Evolutionary conservation across 53 echinoderm and acorn worm genomes (phyloP), one percentile per base, ranked within the genome.

Genomic region (Holothuria scabra): DNA sequence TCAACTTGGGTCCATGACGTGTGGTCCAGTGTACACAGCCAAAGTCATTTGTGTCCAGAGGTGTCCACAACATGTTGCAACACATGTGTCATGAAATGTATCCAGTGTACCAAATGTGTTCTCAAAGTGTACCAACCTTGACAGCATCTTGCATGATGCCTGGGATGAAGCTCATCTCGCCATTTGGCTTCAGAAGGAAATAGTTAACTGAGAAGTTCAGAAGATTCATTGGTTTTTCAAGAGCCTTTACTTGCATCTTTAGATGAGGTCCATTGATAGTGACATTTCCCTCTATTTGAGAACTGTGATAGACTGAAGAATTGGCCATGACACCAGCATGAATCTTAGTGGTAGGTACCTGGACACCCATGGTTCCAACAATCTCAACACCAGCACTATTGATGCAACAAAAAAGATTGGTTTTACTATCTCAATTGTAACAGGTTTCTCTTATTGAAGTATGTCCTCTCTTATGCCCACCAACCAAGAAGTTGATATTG

Each of bases 221-320:
- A 70, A 97, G 94, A 86, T 90, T 89, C 80, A 94, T 87, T 62
- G 94, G 94, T 56, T 68, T 86, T 7, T 92, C 60, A 48, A 92
- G 88, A 67, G 92, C 88, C 87, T 97, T 97, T 11, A 97, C 88
- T 86, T 97, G 94, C 71, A 97, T 74, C 85, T 90, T 94, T 70
- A 97, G 78, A 79, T 85, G 90, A 8, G 94, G 20, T 9, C 94
- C 92, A 52, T 91, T 87, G 20, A 94, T 63, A 80, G 97, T 94
- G 79, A 97, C 56, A 74, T 94, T 97, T 28, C 97, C 97, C 62
- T 88, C 94, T 28, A 97, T 56, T 56, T 91, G 84, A 28, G 97
- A 97, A 65, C 91, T 90, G 83, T 97, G 97, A 88, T 97, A 97
- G 75, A 89, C 64, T 7, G 92, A 88, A 44, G 97, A 83, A 46